phyloP scores from a whole-genome alignment of 92 coral and sea anemone genomes.

The Umimayanthus chanpuru region DNA sequence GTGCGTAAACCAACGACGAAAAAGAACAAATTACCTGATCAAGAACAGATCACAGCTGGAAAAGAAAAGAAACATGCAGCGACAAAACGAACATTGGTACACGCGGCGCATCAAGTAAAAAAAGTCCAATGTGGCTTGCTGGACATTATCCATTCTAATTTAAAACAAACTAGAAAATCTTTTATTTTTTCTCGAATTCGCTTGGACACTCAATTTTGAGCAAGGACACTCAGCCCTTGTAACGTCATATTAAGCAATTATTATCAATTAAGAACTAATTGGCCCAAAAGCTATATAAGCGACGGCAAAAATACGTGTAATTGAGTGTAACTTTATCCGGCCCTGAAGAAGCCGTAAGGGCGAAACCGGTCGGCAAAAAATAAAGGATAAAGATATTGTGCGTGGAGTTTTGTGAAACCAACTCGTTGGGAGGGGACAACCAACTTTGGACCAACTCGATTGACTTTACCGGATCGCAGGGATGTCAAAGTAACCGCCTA shows the following conservation, averaged over 20 bases:
- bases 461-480: neutral
- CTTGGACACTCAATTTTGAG: too few relatives aligned
- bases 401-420: constrained; percentile 6
- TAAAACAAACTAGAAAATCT: too few relatives aligned
- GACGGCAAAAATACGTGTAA: too few relatives aligned
- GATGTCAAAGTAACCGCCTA: neutral
- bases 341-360: constrained; percentile 2
- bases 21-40: constrained; percentile 1
- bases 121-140: constrained; percentile 11
- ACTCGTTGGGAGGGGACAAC: neutral
- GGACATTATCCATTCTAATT: neutral
- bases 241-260: neutral
- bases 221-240: neutral
- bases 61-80: neutral
- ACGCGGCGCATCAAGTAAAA: neutral
- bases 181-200: too few relatives aligned
- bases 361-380: too few relatives aligned
- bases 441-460: neutral
- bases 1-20: constrained; percentile 6
- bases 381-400: neutral
- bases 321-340: too few relatives aligned
- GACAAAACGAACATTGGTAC: constrained; percentile 10
- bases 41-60: constrained; percentile 4
- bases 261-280: neutral
- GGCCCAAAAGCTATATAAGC: too few relatives aligned